phyloP scores from a whole-genome alignment of 1,140 invertebrate species.

The Drosophila varians region DNA sequence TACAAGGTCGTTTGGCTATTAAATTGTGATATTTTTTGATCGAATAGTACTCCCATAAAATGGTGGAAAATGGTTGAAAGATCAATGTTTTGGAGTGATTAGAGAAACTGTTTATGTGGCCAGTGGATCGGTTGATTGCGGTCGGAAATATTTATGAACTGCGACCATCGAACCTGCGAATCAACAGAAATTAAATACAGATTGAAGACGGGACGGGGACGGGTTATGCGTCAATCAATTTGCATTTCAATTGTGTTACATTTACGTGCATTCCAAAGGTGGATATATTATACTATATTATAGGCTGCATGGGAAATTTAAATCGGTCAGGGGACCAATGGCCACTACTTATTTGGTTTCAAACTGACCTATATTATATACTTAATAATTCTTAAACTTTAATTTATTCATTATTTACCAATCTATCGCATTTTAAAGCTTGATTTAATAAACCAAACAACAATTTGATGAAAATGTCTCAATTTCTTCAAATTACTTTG shows the following conservation, averaged over 20 bases:
- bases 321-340: background rate
- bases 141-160: constrained; percentile 62
- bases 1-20: constrained; percentile 32
- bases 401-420: background rate
- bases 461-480: constrained; percentile 1
- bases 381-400: background rate
- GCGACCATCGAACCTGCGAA: constrained; percentile 49
- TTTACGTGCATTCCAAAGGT: constrained; percentile 35
- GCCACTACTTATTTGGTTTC: background rate
- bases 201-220: background rate
- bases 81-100: constrained; percentile 40
- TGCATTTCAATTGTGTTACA: constrained; percentile 46
- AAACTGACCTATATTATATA: background rate
- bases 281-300: background rate
- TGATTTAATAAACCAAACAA: background rate
- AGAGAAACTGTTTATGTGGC: constrained; percentile 28
- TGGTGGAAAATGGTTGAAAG: background rate
- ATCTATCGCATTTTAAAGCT: no score
- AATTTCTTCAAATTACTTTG: constrained; percentile 20
- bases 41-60: no score
- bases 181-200: constrained; percentile 29
- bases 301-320: background rate
- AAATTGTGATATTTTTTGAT: constrained; percentile 33
- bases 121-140: constrained; percentile 16
- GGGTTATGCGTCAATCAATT: constrained; percentile 37